These are phyloP conservation scores for Pogona vitticeps DNA, from an alignment of 2,113 vertebrate species.

Conservation along the genomic window DNA sequence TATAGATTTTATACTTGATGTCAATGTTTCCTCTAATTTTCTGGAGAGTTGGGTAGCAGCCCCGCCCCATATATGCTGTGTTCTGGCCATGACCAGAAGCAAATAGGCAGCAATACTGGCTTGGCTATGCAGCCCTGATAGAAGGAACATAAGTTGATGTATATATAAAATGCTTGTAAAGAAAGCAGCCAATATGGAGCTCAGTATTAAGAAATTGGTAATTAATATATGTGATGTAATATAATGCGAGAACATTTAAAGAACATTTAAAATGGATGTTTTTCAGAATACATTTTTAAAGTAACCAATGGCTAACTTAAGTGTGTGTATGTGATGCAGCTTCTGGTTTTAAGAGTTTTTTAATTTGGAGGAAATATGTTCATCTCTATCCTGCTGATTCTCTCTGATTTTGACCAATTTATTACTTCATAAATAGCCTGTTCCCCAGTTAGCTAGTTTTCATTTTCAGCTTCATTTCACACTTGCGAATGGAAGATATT, in stretches of 20 bases:
- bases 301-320: too few species aligned
- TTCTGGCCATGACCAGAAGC: too few species aligned
- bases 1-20: too few species aligned
- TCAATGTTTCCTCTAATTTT: too few species aligned
- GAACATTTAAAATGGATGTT: not conserved
- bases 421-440: not conserved
- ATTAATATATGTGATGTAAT: not conserved
- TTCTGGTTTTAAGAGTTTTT: not conserved
- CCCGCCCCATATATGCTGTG: too few species aligned
- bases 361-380: not conserved
- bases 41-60: too few species aligned
- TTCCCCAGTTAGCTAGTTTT: not conserved
- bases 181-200: too few species aligned
- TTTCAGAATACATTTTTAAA: too few species aligned
- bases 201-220: not conserved
- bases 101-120: too few species aligned
- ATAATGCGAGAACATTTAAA: not conserved
- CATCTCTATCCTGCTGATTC: not conserved
- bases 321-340: not conserved
- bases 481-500: not conserved
- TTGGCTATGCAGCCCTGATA: too few species aligned
- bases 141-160: too few species aligned
- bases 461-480: not conserved
- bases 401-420: not conserved
- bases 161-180: not conserved